These are phyloP conservation scores for Pogona vitticeps DNA, from an alignment of 2,113 vertebrate species.

Conservation along the genomic window DNA sequence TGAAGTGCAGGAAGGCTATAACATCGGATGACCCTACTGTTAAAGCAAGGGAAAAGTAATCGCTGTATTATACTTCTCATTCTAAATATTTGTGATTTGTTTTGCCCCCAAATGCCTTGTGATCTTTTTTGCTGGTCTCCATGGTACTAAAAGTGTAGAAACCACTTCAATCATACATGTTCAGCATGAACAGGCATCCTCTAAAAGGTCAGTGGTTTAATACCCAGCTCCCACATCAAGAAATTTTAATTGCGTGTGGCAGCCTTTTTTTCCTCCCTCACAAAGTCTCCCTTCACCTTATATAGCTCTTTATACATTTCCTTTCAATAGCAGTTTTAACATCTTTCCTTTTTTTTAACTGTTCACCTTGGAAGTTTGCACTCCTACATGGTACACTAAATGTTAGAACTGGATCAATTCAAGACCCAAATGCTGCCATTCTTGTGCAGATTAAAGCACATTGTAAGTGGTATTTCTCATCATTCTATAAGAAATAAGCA, in stretches of 20 bases:
- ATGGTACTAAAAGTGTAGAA: constrained; percentile 41
- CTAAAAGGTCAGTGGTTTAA: constrained; percentile 65
- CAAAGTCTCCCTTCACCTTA: constrained; percentile 43
- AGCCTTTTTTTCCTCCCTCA: constrained; percentile 54
- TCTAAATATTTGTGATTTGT: constrained; percentile 17
- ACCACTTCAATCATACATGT: constrained; percentile 45
- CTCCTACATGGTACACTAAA: background rate
- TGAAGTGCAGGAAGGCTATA: background rate
- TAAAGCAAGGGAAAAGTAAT: background rate
- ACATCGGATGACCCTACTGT: background rate
- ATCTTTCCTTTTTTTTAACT: background rate
- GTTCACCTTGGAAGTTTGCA: background rate
- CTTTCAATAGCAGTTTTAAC: background rate
- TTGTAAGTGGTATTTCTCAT: background rate
- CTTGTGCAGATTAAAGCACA: background rate
- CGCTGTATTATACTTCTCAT: background rate
- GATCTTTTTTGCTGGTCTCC: constrained; percentile 48
- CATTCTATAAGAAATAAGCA: accelerated
- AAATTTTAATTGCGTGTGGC: constrained; percentile 65
- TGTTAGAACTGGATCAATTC: background rate
- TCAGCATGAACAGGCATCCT: constrained; percentile 55
- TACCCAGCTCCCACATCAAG: constrained; percentile 58
- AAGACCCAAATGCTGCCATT: constrained; percentile 4
- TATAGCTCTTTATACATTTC: background rate
- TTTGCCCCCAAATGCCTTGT: background rate